Conservation (phyloP, 53 echinoderm and acorn worm genomes). For the Actinopyga echinites region DNA sequence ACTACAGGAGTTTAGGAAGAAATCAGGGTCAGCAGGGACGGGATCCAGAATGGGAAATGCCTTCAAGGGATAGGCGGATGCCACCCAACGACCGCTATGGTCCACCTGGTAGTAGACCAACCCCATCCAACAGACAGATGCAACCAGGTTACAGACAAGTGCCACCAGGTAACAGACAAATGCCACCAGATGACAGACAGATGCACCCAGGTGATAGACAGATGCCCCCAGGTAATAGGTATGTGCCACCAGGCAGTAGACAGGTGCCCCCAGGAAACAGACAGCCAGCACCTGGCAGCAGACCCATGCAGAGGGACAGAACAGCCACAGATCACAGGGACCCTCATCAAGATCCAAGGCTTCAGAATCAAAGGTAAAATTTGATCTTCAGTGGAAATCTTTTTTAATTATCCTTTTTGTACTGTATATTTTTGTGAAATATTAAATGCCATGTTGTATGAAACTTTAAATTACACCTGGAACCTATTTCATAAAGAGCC, state of each 20-base stretch:
- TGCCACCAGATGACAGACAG: constrained; percentile 12
- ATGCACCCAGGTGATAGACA: background rate
- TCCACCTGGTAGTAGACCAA: background rate
- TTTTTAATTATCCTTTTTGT: too few relatives aligned
- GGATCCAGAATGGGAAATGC: constrained; percentile 40
- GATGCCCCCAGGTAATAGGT: constrained; percentile 40
- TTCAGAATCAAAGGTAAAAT: constrained; percentile 46
- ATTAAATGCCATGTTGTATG: too few relatives aligned
- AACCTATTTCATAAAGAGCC: too few relatives aligned
- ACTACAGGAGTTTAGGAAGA: constrained; percentile 34
- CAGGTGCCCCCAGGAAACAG: constrained; percentile 24
- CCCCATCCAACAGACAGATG: constrained; percentile 51
- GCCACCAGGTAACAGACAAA: constrained; percentile 24
- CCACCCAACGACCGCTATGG: constrained; percentile 10
- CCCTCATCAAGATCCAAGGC: constrained; percentile 39
- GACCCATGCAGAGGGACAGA: background rate
- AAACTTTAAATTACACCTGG: too few relatives aligned
- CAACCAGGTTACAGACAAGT: constrained; percentile 33
- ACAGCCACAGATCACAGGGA: constrained; percentile 2
- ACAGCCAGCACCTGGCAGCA: constrained; percentile 49
- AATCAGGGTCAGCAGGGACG: constrained; percentile 24
- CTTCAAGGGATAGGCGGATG: constrained; percentile 50
- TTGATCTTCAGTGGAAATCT: background rate
- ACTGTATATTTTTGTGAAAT: too few relatives aligned
- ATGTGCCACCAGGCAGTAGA: constrained; percentile 45